These are phyloP conservation scores for Scomber japonicus DNA, from an alignment of 2,113 vertebrate species.

Conservation along the genomic window DNA sequence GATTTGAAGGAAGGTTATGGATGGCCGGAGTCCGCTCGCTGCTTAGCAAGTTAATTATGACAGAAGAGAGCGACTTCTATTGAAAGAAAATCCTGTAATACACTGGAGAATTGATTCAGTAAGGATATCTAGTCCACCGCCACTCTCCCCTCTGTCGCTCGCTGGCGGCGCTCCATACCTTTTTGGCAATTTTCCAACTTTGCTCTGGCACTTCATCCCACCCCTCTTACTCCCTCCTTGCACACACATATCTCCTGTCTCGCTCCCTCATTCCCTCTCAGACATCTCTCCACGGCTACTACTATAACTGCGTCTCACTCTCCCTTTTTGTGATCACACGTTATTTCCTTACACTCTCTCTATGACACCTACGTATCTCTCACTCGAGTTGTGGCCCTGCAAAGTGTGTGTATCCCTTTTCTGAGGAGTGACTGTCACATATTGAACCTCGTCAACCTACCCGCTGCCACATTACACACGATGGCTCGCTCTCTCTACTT, in stretches of 20 bases:
- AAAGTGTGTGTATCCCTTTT: neutral
- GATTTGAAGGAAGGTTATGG: conserved; percentile 18
- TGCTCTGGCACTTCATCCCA: conserved; percentile 30
- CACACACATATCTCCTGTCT: conserved; percentile 32
- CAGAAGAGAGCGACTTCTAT: conserved; percentile 37
- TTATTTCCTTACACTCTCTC: conserved; percentile 41
- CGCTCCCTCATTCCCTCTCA: conserved; percentile 36
- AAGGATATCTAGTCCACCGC: conserved; percentile 29
- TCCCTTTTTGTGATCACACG: conserved; percentile 16
- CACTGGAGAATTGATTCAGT: conserved; percentile 46
- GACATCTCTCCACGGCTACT: conserved; percentile 37
- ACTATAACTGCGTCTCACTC: conserved; percentile 27
- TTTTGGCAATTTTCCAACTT: conserved; percentile 54
- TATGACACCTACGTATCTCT: neutral
- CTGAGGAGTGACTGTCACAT: conserved; percentile 11
- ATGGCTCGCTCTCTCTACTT: neutral
- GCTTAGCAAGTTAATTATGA: conserved; percentile 43
- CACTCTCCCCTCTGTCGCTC: conserved; percentile 32
- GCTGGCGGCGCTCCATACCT: conserved; percentile 51
- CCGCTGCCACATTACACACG: neutral
- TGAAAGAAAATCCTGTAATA: conserved; percentile 38
- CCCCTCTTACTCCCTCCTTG: neutral
- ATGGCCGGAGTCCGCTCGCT: neutral
- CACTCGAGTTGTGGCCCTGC: conserved; percentile 19
- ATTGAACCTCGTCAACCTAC: conserved; percentile 37